These are phyloP conservation scores for Passer montanus DNA, from an alignment of 2,113 vertebrate genomes.

Conservation along the genomic window DNA sequence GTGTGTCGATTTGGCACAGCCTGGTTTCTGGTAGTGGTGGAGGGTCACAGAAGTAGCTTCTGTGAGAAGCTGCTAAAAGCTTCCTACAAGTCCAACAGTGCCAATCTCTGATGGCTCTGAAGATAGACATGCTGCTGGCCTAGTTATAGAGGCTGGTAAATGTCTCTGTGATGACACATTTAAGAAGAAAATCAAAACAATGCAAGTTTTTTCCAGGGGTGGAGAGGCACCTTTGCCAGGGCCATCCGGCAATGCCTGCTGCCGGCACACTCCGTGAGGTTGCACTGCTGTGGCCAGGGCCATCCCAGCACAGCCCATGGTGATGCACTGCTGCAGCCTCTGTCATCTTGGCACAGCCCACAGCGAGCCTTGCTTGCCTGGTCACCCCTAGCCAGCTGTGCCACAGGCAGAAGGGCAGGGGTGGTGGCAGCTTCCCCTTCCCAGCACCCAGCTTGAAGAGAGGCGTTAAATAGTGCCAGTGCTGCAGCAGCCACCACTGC, in stretches of 20 bases:
- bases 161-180: not conserved
- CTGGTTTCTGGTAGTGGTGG: rapidly evolving
- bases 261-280: no score
- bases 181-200: not conserved
- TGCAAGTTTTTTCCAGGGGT: rapidly evolving
- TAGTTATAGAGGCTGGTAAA: not conserved
- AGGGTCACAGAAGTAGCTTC: no score
- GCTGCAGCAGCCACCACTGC: rapidly evolving
- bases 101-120: not conserved
- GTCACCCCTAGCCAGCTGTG: not conserved
- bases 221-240: rapidly evolving
- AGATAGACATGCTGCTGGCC: not conserved
- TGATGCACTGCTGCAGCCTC: not conserved
- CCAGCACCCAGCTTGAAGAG: rapidly evolving
- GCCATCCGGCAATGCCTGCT: not conserved
- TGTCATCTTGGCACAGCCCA: not conserved
- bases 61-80: not conserved
- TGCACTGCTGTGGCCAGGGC: no score
- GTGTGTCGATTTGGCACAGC: not conserved
- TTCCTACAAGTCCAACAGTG: not conserved
- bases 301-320: not conserved
- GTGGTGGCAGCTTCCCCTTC: rapidly evolving
- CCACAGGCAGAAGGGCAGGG: not conserved
- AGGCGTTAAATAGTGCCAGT: not conserved
- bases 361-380: not conserved